Percentiles rank a stretch among this genome's conserved stretches.
Conservation (phyloP, 2,797 vertebrate genomes). For the Gila robusta region DNA sequence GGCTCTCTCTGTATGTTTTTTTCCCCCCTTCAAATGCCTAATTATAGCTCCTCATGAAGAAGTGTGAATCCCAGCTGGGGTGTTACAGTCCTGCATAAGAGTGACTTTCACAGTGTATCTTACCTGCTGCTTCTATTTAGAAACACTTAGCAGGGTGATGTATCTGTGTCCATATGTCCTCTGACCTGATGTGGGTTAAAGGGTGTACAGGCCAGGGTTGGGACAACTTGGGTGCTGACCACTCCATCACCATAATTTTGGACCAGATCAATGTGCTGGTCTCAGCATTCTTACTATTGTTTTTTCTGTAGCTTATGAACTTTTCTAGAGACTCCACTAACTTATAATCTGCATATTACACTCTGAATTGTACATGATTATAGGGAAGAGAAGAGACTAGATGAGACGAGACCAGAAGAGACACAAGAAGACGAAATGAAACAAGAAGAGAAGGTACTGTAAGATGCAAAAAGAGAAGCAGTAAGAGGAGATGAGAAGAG, state of each 20-base stretch:
- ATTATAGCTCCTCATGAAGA: conserved; percentile 66
- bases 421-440: not conserved
- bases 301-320: not conserved
- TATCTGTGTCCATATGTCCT: conserved; percentile 40
- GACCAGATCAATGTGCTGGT: conserved; percentile 30
- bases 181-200: conserved; percentile 3
- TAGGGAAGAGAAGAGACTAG: not conserved
- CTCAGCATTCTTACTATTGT: conserved; percentile 18
- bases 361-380: not conserved
- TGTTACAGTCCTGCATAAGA: conserved; percentile 55
- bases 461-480: not conserved
- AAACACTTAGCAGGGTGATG: conserved; percentile 37
- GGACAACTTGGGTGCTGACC: not conserved
- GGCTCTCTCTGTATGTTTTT: not conserved
- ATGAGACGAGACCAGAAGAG: not conserved
- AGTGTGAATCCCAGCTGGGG: conserved; percentile 61
- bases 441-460: not conserved
- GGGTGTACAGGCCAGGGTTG: conserved; percentile 4
- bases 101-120: conserved; percentile 56
- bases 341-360: not conserved
- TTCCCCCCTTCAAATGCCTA: conserved; percentile 55
- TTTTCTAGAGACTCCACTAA: not conserved
- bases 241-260: not conserved
- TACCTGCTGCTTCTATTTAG: conserved; percentile 56
- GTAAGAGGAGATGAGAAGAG: not conserved